A percentile compares a stretch with the other conserved stretches of the same genome.
phyloP scores from a whole-genome alignment of 2,888 invertebrate species.

The Falcaria lacertinaria region DNA sequence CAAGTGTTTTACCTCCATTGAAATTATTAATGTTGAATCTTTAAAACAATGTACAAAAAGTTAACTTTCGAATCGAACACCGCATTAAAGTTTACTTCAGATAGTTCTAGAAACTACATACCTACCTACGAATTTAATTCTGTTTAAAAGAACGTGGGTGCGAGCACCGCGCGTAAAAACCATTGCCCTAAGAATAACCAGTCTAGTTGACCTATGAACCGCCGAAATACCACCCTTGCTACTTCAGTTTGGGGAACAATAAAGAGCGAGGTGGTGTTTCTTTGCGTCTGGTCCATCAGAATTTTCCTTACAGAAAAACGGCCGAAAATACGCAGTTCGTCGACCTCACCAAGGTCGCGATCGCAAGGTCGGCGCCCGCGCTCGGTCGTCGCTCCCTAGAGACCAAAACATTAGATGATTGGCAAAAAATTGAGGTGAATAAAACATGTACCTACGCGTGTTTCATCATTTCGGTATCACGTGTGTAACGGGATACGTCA shows the following conservation, averaged over 20 bases:
- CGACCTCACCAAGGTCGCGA: conserved; percentile 61
- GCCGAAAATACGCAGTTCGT: conserved; percentile 60
- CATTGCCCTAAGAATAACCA: conserved; percentile 53
- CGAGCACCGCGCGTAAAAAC: conserved; percentile 35
- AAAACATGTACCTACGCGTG: neutral
- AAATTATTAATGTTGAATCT: no score
- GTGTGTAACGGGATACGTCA: neutral
- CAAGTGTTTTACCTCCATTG: no score
- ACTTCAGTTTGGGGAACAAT: neutral
- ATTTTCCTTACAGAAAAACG: conserved; percentile 72
- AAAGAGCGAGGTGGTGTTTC: conserved; percentile 33
- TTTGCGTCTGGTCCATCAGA: conserved; percentile 34
- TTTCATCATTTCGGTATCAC: conserved; percentile 3
- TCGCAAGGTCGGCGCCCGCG: conserved; percentile 56
- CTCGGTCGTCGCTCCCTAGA: conserved; percentile 33
- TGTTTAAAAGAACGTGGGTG: conserved; percentile 36
- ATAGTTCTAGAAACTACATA: conserved; percentile 10
- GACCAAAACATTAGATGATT: conserved; percentile 44
- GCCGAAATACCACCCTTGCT: conserved; percentile 2
- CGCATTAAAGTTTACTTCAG: conserved; percentile 23
- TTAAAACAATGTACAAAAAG: no score
- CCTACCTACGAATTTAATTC: no score
- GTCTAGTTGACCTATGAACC: conserved; percentile 20
- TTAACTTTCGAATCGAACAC: no score
- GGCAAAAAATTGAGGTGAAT: conserved; percentile 16